Evolutionary conservation across 2,888 invertebrate genomes (phyloP).

Genomic region (Saturnia japonica): DNA sequence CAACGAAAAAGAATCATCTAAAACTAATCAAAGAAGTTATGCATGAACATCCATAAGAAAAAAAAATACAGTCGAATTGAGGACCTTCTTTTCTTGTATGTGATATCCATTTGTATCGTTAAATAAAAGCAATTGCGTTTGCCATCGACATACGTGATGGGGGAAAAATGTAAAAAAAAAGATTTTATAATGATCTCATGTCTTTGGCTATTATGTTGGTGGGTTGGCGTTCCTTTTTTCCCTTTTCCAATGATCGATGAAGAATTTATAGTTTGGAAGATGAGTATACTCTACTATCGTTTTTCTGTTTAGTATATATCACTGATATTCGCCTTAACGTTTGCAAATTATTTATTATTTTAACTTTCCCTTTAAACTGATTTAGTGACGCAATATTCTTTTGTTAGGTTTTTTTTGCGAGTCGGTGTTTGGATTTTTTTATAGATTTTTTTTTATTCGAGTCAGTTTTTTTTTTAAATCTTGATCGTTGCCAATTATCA

Average conservation of each 20-base stretch:
- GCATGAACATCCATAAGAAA: no score
- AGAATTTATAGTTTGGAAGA: slow-evolving; percentile 18
- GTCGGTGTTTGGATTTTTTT: slow-evolving; percentile 9
- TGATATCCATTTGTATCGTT: slow-evolving; percentile 5
- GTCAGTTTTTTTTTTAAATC: neutral
- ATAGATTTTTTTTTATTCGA: neutral
- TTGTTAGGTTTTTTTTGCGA: neutral
- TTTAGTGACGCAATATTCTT: slow-evolving; percentile 12
- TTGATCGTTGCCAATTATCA: neutral
- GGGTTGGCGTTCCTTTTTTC: slow-evolving; percentile 46
- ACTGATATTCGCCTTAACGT: slow-evolving; percentile 11
- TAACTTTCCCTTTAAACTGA: slow-evolving; percentile 18
- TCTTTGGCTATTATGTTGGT: slow-evolving; percentile 38
- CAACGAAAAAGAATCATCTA: no score
- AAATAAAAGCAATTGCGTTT: slow-evolving; percentile 14
- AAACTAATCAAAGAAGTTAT: no score
- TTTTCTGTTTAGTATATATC: slow-evolving; percentile 15
- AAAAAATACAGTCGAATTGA: no score
- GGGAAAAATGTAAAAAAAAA: slow-evolving; percentile 2
- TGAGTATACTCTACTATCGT: slow-evolving; percentile 10
- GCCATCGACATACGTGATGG: slow-evolving; percentile 18
- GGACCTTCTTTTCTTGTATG: no score
- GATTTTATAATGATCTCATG: slow-evolving; percentile 14
- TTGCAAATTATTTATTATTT: slow-evolving; percentile 20
- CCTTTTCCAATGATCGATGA: slow-evolving; percentile 60